These are phyloP conservation scores for Callipepla squamata DNA, from an alignment of 2,113 vertebrate genomes.

Conservation along the genomic window DNA sequence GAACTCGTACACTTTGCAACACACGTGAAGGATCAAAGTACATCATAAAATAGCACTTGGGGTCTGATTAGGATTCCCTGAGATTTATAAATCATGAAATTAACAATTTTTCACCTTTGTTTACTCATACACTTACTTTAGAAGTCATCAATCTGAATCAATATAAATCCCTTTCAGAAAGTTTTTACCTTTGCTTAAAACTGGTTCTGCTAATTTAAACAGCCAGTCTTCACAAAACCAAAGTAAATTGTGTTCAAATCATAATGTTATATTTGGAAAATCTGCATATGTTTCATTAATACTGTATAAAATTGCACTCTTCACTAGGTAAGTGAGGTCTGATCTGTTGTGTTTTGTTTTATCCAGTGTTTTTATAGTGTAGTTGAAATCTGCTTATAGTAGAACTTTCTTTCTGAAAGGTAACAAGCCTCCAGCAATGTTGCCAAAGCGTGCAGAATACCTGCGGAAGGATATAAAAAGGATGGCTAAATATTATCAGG, in stretches of 20 bases:
- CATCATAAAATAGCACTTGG: not conserved
- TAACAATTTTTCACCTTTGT: not conserved
- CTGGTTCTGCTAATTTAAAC: not conserved
- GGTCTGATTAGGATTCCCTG: not conserved
- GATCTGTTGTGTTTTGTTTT: not conserved
- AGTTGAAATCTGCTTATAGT: not conserved
- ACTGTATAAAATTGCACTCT: not conserved
- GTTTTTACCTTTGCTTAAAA: not conserved
- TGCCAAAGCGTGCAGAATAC: constrained; percentile 84
- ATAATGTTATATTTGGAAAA: not conserved
- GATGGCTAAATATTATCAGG: constrained; percentile 76
- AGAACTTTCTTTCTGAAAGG: constrained; percentile 71
- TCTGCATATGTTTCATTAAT: not conserved
- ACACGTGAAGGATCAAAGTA: not conserved
- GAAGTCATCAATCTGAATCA: not conserved
- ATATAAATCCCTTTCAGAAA: not conserved
- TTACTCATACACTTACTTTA: not conserved
- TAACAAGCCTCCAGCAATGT: constrained; percentile 82
- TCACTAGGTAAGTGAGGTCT: not conserved
- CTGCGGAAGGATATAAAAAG: constrained; percentile 77
- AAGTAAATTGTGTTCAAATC: not conserved
- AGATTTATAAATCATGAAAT: not conserved
- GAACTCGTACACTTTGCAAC: not conserved
- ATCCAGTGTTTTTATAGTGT: not conserved
- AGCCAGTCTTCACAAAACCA: not conserved